These are phyloP conservation scores for Hoplodrina ambigua DNA, from an alignment of 2,888 invertebrate genomes.

Conservation along the genomic window DNA sequence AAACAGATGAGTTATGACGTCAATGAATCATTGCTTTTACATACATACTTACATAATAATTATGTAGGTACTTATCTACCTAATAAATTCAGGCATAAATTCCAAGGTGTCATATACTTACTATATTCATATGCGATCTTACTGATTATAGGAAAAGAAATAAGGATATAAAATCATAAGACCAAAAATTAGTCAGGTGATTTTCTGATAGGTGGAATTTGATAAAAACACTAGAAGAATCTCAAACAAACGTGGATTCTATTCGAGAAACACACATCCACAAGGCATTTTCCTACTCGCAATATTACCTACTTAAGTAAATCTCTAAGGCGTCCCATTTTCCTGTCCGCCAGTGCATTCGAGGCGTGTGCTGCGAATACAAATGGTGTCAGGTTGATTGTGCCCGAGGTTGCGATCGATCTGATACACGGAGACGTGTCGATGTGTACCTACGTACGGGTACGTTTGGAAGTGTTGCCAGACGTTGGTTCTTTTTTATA, in stretches of 20 bases:
- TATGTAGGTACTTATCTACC: no score
- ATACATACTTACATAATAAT: no score
- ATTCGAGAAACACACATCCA: background rate
- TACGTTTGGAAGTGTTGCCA: conserved; percentile 29
- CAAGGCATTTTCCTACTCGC: background rate
- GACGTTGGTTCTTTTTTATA: conserved; percentile 35
- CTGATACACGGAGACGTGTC: conserved; percentile 66
- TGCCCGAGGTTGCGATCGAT: conserved; percentile 67
- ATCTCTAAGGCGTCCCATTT: conserved; percentile 38
- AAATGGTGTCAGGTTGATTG: conserved; percentile 66
- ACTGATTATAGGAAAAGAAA: no score
- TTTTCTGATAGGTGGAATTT: no score
- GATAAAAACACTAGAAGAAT: background rate
- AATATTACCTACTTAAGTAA: conserved; percentile 20
- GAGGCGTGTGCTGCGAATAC: conserved; percentile 69
- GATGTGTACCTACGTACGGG: conserved; percentile 50
- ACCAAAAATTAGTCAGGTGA: no score
- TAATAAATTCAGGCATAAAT: no score
- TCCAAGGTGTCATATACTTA: no score
- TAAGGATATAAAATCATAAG: no score
- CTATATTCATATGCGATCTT: no score
- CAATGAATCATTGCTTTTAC: background rate
- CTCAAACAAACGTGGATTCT: background rate
- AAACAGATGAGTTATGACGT: background rate
- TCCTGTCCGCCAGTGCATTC: conserved; percentile 63